These are phyloP conservation scores for Crotophaga sulcirostris DNA, from an alignment of 2,113 vertebrate species.

Conservation along the genomic window DNA sequence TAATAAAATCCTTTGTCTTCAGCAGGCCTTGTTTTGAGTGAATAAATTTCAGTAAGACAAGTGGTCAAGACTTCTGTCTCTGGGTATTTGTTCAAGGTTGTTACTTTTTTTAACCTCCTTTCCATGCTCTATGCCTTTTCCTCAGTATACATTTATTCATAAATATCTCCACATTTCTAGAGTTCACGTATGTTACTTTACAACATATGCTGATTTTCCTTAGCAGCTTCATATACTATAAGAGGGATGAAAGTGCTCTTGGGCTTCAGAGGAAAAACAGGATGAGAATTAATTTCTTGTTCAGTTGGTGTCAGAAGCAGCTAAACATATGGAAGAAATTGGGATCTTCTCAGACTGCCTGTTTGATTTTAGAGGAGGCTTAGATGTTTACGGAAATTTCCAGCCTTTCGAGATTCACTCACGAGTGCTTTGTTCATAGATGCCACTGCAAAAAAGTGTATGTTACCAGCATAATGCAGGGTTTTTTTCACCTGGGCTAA, in stretches of 20 bases:
- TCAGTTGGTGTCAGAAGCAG: conserved; percentile 6
- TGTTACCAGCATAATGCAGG: not conserved
- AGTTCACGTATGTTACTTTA: not conserved
- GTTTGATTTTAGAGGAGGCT: conserved; percentile 9
- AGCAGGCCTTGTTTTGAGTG: not conserved
- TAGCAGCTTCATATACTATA: not conserved
- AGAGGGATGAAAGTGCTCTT: conserved; percentile 2
- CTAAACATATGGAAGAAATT: not conserved
- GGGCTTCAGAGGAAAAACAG: not conserved
- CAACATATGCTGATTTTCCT: not conserved
- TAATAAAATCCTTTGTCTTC: not conserved
- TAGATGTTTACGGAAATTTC: conserved; percentile 4
- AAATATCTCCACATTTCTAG: not conserved
- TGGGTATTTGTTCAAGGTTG: not conserved
- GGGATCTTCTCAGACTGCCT: not conserved
- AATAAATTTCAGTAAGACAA: not conserved
- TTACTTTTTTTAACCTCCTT: not conserved
- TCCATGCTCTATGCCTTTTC: not conserved
- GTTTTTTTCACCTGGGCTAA: not conserved
- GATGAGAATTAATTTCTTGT: conserved; percentile 25
- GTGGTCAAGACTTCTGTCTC: not conserved
- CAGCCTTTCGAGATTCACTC: not conserved
- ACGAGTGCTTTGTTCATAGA: not conserved
- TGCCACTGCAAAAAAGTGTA: not conserved
- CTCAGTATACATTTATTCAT: not conserved